A percentile compares a stretch with the other conserved stretches of the same genome.
phyloP scores from a whole-genome alignment of 2,888 invertebrate genomes.

The Hydropsyche betteni region DNA sequence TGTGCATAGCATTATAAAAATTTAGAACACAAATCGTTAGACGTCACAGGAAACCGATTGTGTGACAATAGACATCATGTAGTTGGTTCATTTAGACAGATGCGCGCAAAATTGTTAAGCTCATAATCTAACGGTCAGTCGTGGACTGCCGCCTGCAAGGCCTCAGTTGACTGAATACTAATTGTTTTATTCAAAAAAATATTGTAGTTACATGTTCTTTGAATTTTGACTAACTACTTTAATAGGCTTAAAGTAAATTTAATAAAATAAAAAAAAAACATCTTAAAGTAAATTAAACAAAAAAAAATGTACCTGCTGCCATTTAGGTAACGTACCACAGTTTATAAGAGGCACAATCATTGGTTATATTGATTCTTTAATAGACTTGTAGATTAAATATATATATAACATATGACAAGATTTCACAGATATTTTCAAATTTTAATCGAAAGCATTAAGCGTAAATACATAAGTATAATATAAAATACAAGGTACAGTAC shows the following conservation, averaged over 20 bases:
- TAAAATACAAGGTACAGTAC: conserved; percentile 52
- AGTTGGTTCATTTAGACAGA: conserved; percentile 30
- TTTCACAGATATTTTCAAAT: conserved; percentile 52
- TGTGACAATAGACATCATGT: conserved; percentile 9
- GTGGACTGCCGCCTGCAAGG: conserved; percentile 49
- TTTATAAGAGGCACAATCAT: conserved; percentile 52
- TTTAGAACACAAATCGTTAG: conserved; percentile 51
- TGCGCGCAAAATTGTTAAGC: conserved; percentile 44
- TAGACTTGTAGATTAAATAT: conserved; percentile 44
- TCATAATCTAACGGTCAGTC: conserved; percentile 49
- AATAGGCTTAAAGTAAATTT: conserved; percentile 49
- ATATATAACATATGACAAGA: conserved; percentile 50
- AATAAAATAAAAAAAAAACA: conserved; percentile 45
- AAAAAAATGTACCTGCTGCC: conserved; percentile 48
- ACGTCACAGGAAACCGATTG: conserved; percentile 30
- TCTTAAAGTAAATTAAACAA: conserved; percentile 47
- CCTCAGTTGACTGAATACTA: conserved; percentile 45
- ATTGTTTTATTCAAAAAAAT: conserved; percentile 46
- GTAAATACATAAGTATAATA: conserved; percentile 51
- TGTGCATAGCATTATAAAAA: conserved; percentile 57
- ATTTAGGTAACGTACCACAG: conserved; percentile 52
- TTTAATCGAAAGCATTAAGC: conserved; percentile 52
- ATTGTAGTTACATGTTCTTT: conserved; percentile 32
- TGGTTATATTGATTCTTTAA: conserved; percentile 46
- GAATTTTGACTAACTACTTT: conserved; percentile 49